Evolutionary conservation across 2,888 invertebrate genomes (phyloP).

Genomic region (Seira musarum): DNA sequence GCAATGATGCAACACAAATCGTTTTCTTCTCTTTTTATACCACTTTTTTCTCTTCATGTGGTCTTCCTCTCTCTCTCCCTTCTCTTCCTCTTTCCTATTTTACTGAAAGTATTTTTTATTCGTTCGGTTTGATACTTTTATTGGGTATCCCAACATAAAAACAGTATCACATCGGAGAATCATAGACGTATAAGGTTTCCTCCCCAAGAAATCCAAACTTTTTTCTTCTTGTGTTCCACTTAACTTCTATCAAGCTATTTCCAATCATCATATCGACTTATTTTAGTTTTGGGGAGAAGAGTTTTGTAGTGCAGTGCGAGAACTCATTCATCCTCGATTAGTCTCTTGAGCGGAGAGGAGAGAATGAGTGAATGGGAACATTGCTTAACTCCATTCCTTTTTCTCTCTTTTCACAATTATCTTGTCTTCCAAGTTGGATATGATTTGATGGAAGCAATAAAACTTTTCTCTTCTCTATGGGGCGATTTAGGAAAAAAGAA

Average conservation of each 20-base stretch:
- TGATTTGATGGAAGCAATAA: not conserved
- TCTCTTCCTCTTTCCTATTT: constrained; percentile 1
- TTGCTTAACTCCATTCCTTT: constrained; percentile 7
- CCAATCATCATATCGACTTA: constrained; percentile 35
- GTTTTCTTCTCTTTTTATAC: constrained; percentile 26
- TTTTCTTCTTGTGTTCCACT: constrained; percentile 18
- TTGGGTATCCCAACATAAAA: constrained; percentile 18
- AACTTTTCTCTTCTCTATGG: not conserved
- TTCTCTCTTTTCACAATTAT: no score
- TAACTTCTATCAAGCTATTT: constrained; percentile 40
- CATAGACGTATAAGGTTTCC: constrained; percentile 5
- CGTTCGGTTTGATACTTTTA: constrained; percentile 18
- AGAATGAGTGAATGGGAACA: constrained; percentile 13
- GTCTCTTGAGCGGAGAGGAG: constrained; percentile 20
- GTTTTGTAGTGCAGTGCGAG: not conserved
- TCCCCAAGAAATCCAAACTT: constrained; percentile 26
- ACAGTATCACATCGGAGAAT: constrained; percentile 1
- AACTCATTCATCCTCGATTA: constrained; percentile 56
- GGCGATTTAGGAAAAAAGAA: not conserved
- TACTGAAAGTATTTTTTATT: constrained; percentile 22
- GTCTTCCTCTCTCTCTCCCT: constrained; percentile 15
- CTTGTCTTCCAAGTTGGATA: no score
- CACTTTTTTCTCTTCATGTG: constrained; percentile 10
- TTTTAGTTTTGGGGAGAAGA: not conserved
- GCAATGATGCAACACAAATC: constrained; percentile 51